phyloP scores from a whole-genome alignment of 1,140 invertebrate genomes.

The Tetramorium simillimum region DNA sequence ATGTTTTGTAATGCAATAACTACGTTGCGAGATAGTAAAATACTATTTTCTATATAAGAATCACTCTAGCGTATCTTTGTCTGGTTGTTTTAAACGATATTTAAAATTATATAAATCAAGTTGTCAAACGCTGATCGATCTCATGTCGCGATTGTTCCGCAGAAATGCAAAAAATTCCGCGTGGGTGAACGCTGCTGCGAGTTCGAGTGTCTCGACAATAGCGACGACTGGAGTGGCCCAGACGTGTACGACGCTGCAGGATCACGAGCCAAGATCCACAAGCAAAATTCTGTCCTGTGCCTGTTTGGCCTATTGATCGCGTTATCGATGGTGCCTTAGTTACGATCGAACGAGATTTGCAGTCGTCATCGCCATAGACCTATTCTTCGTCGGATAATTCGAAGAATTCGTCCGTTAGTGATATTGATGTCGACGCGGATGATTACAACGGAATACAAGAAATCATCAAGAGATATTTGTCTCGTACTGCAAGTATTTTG shows the following conservation, averaged over 20 bases:
- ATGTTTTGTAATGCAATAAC: neutral
- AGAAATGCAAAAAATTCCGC: slow-evolving; percentile 92
- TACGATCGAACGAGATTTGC: neutral
- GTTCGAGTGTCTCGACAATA: slow-evolving; percentile 89
- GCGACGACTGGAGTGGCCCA: slow-evolving; percentile 78
- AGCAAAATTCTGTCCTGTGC: slow-evolving; percentile 22
- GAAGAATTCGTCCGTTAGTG: slow-evolving; percentile 14
- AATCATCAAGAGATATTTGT: neutral
- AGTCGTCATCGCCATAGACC: slow-evolving; percentile 51
- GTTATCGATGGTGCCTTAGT: slow-evolving; percentile 59
- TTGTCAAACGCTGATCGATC: slow-evolving; percentile 17
- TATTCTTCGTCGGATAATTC: neutral
- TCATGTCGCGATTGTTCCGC: slow-evolving; percentile 61
- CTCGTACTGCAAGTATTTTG: neutral
- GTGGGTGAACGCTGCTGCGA: slow-evolving; percentile 92
- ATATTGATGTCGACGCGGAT: neutral
- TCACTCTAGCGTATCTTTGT: neutral
- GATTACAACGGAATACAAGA: neutral
- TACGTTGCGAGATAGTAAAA: neutral
- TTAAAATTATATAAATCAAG: neutral
- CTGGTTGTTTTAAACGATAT: neutral
- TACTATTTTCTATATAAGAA: neutral
- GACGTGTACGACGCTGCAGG: slow-evolving; percentile 69
- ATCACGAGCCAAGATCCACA: slow-evolving; percentile 55
- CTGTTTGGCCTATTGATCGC: slow-evolving; percentile 15